A percentile compares a stretch with the other conserved stretches of the same genome.
Evolutionary conservation across 2,888 invertebrate species (phyloP).

Genomic region (Theretra japonica): DNA sequence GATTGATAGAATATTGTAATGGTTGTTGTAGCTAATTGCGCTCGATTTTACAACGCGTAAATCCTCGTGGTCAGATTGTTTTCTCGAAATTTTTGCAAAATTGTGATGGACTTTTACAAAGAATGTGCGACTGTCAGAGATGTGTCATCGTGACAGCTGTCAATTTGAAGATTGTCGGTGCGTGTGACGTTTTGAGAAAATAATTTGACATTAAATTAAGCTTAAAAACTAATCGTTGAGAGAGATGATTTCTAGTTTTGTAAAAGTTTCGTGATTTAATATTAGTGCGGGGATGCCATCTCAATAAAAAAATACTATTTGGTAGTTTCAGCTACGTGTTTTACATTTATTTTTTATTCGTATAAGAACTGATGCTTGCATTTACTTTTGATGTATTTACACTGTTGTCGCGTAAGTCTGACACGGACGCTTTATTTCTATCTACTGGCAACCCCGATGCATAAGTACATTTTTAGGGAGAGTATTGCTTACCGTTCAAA

Average conservation of each 20-base stretch:
- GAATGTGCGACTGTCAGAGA: background rate
- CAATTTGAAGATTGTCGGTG: conserved; percentile 1
- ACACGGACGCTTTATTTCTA: conserved; percentile 60
- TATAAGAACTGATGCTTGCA: conserved; percentile 70
- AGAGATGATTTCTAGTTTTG: conserved; percentile 75
- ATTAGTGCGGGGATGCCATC: conserved; percentile 68
- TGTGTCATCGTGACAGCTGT: conserved; percentile 17
- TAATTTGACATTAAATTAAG: conserved; percentile 56
- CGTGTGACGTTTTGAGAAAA: conserved; percentile 44
- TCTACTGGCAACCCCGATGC: conserved; percentile 63
- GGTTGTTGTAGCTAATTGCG: conserved; percentile 54
- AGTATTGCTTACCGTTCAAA: conserved; percentile 77
- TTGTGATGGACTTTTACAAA: conserved; percentile 19
- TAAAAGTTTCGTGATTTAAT: conserved; percentile 64
- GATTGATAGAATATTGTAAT: conserved; percentile 64
- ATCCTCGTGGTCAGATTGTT: conserved; percentile 23
- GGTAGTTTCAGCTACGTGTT: conserved; percentile 42
- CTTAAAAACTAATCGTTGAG: conserved; percentile 71
- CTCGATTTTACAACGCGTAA: conserved; percentile 28
- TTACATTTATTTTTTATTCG: conserved; percentile 36
- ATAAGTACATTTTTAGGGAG: conserved; percentile 59
- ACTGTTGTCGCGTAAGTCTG: conserved; percentile 41
- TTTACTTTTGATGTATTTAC: conserved; percentile 71
- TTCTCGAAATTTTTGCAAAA: conserved; percentile 25
- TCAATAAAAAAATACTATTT: conserved; percentile 42